Evolutionary conservation across 35 echinoderm and acorn worm species (phyloP), one percentile per base, ranked within the genome.

Genomic region (Ptychodera flava): DNA sequence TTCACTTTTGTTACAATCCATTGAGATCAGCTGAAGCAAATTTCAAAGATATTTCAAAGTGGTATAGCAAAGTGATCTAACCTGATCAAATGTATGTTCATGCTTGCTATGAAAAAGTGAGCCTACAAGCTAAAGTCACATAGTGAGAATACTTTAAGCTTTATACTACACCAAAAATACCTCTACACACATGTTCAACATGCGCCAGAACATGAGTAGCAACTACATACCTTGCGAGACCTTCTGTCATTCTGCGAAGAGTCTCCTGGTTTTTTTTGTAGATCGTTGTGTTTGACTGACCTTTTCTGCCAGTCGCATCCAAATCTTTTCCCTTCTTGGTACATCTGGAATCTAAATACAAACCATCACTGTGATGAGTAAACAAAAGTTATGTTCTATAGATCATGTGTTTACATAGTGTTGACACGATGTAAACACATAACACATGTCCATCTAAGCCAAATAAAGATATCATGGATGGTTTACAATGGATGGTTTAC

Each of bases 221-320:
- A 80, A 27, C 28, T 37, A 79, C 80, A 80, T 82, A 98, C 95
- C 95, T 98, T 77, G 91, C 87, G 36, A 98, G 85, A 78, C 76
- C 92, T 34, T 98, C 35, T 16, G 95, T 85, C 14, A 98, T 92
- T 79, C 88, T 90, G 52, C 92, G 89, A 0, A 98, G 77, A 0
- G 95, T 92, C 32, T 91, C 93, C 79, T 98, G 85, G 83, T 98
- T 98, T 88, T 98, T 98, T 36, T 87, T 92, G 77, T 27, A 85
- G 95, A 90, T 64, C 95, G 64, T 53, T 98, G 90, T 87, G 92
- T 91, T 87, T 98, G 94, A 33, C 90, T 88, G 34, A 91, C 92
- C 85, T 98, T 81, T 81, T 98, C 95, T 28, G 93, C 95, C 53
- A 98, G 78, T 0, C 92, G 92, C 2, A 84, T 75, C 14, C 79